A percentile compares a stretch with the other conserved stretches of the same genome.
Evolutionary conservation across 2,888 invertebrate genomes (phyloP).

Genomic region (Dendrolimus houi): DNA sequence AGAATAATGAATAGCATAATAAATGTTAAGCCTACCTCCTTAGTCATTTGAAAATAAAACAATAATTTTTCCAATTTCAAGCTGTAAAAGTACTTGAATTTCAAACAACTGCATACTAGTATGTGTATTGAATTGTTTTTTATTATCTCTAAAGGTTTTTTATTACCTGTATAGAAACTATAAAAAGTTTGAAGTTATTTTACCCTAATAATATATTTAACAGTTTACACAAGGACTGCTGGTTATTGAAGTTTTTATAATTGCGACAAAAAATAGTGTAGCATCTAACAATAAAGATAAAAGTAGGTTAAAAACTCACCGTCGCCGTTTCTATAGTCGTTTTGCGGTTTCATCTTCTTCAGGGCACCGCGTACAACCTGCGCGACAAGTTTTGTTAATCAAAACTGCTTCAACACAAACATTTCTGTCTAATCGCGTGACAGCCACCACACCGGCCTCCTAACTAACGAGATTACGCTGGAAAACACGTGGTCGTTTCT

Average conservation of each 20-base stretch:
- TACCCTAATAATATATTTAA: not conserved
- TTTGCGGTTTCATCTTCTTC: conserved; percentile 42
- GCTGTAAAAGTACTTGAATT: too few species aligned
- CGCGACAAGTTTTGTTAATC: not conserved
- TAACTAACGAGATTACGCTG: conserved; percentile 14
- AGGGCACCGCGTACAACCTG: conserved; percentile 8
- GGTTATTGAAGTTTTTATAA: not conserved
- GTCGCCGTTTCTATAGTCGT: conserved; percentile 50
- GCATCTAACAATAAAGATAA: not conserved
- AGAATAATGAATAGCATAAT: too few species aligned
- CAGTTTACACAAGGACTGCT: not conserved
- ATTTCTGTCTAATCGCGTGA: conserved; percentile 5
- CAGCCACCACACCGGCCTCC: conserved; percentile 1
- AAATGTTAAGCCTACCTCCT: too few species aligned
- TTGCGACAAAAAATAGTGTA: not conserved
- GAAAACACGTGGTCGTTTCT: conserved; percentile 10
- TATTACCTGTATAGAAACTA: too few species aligned
- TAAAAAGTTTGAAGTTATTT: not conserved
- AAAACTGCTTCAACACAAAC: not conserved
- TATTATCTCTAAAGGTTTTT: too few species aligned
- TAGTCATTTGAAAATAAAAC: too few species aligned
- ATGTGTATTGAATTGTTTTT: too few species aligned
- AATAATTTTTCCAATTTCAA: too few species aligned
- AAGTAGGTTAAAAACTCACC: conserved; percentile 27
- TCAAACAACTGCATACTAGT: too few species aligned